Conservation (phyloP, 1,140 invertebrate genomes). For the Aphelenchoides fujianensis region DNA sequence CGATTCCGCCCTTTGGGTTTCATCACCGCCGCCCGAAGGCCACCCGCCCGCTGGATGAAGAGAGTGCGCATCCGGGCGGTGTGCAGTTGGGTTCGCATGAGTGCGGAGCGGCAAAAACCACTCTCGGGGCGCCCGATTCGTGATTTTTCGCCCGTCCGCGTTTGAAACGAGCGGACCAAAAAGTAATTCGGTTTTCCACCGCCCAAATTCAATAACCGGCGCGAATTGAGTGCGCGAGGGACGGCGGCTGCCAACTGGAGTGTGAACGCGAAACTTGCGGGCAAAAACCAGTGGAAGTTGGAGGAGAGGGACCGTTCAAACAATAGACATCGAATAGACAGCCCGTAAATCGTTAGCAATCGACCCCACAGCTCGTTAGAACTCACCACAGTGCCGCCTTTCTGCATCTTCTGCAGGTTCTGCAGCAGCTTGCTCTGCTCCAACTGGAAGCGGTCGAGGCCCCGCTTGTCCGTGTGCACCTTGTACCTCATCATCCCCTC, state of each 20-base stretch:
- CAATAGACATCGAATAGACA: too few species aligned
- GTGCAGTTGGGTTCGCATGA: too few species aligned
- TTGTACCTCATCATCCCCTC: conserved; percentile 41
- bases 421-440: conserved; percentile 35
- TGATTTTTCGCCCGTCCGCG: neutral
- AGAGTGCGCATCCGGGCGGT: too few species aligned
- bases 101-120: too few species aligned
- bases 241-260: neutral
- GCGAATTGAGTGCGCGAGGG: neutral
- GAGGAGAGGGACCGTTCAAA: too few species aligned
- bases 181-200: conserved; percentile 1
- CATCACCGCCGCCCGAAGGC: too few species aligned
- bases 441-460: conserved; percentile 40
- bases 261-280: too few species aligned
- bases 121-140: neutral
- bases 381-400: conserved; percentile 38
- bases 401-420: conserved; percentile 36
- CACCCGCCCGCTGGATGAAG: too few species aligned
- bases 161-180: neutral
- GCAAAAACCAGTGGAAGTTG: neutral
- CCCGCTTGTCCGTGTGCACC: conserved; percentile 48
- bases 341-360: neutral
- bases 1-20: too few species aligned
- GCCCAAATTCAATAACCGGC: neutral
- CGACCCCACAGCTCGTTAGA: too few species aligned